Conservation (phyloP, 2,888 invertebrate genomes). For the Acanthococcus lagerstroemiae region DNA sequence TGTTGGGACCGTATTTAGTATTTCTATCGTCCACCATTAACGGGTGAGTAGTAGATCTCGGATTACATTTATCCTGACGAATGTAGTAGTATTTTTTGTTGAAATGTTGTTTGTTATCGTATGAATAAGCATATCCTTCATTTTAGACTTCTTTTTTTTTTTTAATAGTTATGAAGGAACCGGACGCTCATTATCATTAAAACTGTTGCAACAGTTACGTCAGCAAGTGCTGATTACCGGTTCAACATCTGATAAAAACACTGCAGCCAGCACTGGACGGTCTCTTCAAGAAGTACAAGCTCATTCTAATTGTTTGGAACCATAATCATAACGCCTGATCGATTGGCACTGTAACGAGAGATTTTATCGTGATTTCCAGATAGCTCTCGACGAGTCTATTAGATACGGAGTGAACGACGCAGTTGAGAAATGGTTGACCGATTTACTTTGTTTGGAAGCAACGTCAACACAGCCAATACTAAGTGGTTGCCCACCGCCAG, state of each 20-base stretch:
- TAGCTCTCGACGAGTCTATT: conserved; percentile 86
- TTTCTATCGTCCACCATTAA: conserved; percentile 95
- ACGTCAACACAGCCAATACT: conserved; percentile 54
- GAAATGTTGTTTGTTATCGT: no score
- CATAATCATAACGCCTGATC: background rate
- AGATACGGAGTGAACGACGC: conserved; percentile 78
- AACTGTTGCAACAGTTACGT: conserved; percentile 80
- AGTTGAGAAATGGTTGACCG: conserved; percentile 84
- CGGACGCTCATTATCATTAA: conserved; percentile 87
- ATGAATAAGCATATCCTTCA: no score
- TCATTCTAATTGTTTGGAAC: background rate
- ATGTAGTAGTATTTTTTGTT: no score
- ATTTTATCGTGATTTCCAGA: conserved; percentile 42
- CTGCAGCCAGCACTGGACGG: background rate
- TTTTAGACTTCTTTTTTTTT: background rate
- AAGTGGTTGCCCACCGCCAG: conserved; percentile 80
- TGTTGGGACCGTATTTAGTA: conserved; percentile 82
- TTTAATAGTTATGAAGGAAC: conserved; percentile 79
- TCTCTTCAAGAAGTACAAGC: conserved; percentile 9
- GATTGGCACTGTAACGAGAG: no score
- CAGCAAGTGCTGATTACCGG: conserved; percentile 50
- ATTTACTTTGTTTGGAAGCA: conserved; percentile 82
- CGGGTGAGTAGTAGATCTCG: conserved; percentile 57
- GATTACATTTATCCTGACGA: no score
- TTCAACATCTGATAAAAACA: conserved; percentile 43